These are phyloP conservation scores for Parazoanthus atlanticus DNA, from an alignment of 92 coral and sea anemone species.

Conservation along the genomic window DNA sequence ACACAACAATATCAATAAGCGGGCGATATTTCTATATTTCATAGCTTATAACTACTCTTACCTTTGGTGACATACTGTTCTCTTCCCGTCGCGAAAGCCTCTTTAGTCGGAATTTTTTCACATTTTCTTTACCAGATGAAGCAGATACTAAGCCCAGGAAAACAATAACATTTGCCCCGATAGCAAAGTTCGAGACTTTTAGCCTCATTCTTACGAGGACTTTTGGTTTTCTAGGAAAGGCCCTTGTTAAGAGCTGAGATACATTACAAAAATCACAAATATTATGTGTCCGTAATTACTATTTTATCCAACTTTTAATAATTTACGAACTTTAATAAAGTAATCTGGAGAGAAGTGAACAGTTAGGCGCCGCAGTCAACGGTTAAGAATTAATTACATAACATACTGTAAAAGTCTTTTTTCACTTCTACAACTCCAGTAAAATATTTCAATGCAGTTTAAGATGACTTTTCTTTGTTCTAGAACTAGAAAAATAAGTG, in stretches of 20 bases:
- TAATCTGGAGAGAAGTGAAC: constrained; percentile 16
- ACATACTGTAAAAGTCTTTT: background rate
- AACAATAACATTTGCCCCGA: constrained; percentile 28
- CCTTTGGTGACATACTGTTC: constrained; percentile 24
- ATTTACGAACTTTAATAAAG: constrained; percentile 51
- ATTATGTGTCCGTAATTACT: constrained; percentile 59
- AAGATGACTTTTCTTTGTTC: background rate
- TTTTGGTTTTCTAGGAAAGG: background rate
- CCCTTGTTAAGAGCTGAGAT: constrained; percentile 9
- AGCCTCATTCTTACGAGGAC: constrained; percentile 21
- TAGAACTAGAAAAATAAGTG: background rate
- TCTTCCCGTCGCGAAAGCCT: constrained; percentile 4
- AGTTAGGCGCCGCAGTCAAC: background rate
- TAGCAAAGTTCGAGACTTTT: constrained; percentile 4
- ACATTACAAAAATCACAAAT: constrained; percentile 36
- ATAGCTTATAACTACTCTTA: background rate
- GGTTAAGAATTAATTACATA: background rate
- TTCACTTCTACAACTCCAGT: background rate
- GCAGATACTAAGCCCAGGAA: background rate
- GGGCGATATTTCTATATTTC: background rate
- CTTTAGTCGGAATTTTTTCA: constrained; percentile 15
- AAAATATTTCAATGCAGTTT: background rate
- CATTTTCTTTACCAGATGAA: constrained; percentile 23
- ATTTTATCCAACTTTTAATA: constrained; percentile 69
- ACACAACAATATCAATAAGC: background rate